A percentile compares a stretch with the other conserved stretches of the same genome.
These are phyloP conservation scores for Hylyphantes graminicola DNA, from an alignment of 1,140 invertebrate genomes.

Conservation along the genomic window DNA sequence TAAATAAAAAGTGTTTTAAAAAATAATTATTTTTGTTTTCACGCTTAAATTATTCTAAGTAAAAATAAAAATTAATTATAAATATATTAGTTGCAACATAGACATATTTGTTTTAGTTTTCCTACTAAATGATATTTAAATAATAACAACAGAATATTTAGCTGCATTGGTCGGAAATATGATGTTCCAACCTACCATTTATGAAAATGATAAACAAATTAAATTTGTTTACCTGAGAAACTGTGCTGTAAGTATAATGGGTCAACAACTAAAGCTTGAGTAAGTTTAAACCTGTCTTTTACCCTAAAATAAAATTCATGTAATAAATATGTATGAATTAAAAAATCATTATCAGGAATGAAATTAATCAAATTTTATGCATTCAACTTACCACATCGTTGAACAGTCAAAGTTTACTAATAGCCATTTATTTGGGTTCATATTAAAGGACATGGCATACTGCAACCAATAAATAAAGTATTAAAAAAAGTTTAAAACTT, in stretches of 20 bases:
- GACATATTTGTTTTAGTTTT: no score
- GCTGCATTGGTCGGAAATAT: no score
- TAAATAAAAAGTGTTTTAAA: background rate
- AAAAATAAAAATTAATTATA: no score
- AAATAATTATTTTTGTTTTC: no score
- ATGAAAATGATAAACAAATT: no score
- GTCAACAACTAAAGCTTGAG: slow-evolving; percentile 94
- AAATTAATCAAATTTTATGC: background rate
- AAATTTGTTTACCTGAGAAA: slow-evolving; percentile 75
- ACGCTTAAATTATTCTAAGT: no score
- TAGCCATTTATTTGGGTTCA: slow-evolving; percentile 98
- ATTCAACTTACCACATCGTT: slow-evolving; percentile 84
- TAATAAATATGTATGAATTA: background rate
- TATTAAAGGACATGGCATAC: slow-evolving; percentile 97
- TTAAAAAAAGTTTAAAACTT: no score
- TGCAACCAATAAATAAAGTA: slow-evolving; percentile 63
- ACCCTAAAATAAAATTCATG: slow-evolving; percentile 73
- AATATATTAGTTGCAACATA: no score
- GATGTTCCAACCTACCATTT: no score
- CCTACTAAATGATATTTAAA: no score
- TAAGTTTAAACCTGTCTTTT: slow-evolving; percentile 85
- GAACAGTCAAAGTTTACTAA: slow-evolving; percentile 98
- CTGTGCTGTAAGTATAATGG: slow-evolving; percentile 98
- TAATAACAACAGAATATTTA: no score
- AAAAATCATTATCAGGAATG: background rate